Evolutionary conservation across 2,888 invertebrate species (phyloP).

Genomic region (Pyrrhosoma nymphula): DNA sequence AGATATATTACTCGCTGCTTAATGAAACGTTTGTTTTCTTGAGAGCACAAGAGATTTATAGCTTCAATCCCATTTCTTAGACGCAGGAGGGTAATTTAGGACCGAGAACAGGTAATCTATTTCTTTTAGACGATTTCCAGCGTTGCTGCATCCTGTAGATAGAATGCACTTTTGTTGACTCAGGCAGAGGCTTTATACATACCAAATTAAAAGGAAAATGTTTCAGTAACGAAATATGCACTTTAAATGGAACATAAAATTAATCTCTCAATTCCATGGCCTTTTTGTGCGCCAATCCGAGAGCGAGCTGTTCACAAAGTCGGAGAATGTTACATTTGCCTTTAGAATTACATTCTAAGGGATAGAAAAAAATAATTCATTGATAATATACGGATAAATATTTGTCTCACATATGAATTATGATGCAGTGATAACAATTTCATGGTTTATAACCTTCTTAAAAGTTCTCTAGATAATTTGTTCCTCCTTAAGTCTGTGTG

Average conservation of each 20-base stretch:
- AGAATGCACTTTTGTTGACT: background rate
- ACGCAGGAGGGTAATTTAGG: background rate
- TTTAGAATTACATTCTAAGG: too few relatives aligned
- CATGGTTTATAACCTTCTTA: too few relatives aligned
- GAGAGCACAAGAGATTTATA: background rate
- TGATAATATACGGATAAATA: too few relatives aligned
- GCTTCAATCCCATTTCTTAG: background rate
- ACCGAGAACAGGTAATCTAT: conserved; percentile 1
- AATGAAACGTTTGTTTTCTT: conserved; percentile 10
- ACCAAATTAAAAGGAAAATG: background rate
- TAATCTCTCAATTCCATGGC: background rate
- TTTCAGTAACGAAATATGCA: background rate
- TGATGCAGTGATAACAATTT: too few relatives aligned
- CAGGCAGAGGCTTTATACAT: background rate
- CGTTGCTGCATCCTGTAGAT: background rate
- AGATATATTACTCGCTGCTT: background rate
- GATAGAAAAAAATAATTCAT: too few relatives aligned
- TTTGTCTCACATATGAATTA: too few relatives aligned
- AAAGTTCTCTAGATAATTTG: too few relatives aligned
- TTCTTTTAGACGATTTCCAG: background rate
- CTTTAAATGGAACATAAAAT: background rate
- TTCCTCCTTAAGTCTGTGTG: too few relatives aligned
- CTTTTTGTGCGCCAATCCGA: too few relatives aligned
- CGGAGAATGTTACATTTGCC: too few relatives aligned
- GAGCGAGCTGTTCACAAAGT: too few relatives aligned